Conservation (phyloP, 2,888 invertebrate species). For the Cerceris rybyensis region DNA sequence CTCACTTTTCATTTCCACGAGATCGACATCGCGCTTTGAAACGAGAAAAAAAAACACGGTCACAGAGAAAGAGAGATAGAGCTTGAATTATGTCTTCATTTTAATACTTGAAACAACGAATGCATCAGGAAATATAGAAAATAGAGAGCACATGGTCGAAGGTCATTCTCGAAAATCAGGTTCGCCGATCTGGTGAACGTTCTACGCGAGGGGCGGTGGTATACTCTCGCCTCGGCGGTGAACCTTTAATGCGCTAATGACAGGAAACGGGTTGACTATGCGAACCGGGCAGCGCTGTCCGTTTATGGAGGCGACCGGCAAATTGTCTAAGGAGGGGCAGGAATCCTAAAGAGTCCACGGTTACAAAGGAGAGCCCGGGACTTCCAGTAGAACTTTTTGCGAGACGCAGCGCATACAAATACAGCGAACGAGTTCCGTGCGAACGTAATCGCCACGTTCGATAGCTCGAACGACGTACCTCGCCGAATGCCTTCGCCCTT, state of each 20-base stretch:
- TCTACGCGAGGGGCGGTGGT: constrained; percentile 19
- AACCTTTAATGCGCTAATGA: constrained; percentile 73
- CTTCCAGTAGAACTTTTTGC: constrained; percentile 57
- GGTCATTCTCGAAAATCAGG: constrained; percentile 6
- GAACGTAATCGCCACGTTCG: constrained; percentile 16
- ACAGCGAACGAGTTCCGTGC: constrained; percentile 18
- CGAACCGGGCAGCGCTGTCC: constrained; percentile 55
- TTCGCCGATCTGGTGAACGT: background rate
- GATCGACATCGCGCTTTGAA: background rate
- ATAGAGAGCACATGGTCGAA: background rate
- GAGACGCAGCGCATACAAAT: constrained; percentile 47
- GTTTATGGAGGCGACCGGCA: constrained; percentile 68
- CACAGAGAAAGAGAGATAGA: no score
- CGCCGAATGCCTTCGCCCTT: background rate
- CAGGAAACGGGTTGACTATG: constrained; percentile 68
- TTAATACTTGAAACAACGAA: background rate
- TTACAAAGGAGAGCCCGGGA: constrained; percentile 60
- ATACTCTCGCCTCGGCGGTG: constrained; percentile 41
- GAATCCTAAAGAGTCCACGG: constrained; percentile 66
- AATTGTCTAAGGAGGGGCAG: constrained; percentile 69
- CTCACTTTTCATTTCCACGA: background rate
- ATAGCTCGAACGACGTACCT: constrained; percentile 2
- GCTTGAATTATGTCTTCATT: background rate
- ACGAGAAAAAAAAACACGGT: no score
- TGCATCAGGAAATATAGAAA: background rate